Evolutionary conservation across 1,140 invertebrate genomes (phyloP).

Genomic region (Pinna nobilis): DNA sequence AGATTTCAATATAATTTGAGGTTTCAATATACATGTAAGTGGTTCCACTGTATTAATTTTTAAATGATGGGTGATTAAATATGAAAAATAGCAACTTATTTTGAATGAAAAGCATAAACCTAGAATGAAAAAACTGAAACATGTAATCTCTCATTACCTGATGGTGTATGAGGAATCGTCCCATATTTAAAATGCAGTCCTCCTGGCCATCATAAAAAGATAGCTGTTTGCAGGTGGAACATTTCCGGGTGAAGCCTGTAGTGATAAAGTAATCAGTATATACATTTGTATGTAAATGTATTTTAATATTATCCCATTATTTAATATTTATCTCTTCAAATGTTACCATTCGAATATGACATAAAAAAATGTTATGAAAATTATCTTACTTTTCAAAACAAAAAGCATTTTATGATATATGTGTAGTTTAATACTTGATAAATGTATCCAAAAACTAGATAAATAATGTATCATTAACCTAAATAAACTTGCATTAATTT

Average conservation of each 20-base stretch:
- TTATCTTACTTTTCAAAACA: neutral
- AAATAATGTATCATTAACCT: too few relatives aligned
- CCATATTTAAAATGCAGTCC: constrained; percentile 26
- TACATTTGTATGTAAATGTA: too few relatives aligned
- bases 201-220: constrained; percentile 17
- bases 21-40: too few relatives aligned
- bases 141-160: constrained; percentile 23
- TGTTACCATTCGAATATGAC: neutral
- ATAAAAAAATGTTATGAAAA: neutral
- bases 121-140: constrained; percentile 21
- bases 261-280: neutral
- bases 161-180: constrained; percentile 21
- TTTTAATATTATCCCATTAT: too few relatives aligned
- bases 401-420: neutral
- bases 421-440: neutral
- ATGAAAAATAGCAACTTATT: too few relatives aligned
- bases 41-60: too few relatives aligned
- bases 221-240: neutral
- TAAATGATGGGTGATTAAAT: too few relatives aligned
- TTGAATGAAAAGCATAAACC: too few relatives aligned
- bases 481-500: too few relatives aligned
- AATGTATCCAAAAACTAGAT: neutral
- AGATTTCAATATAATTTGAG: too few relatives aligned
- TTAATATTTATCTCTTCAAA: too few relatives aligned
- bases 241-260: neutral